These are phyloP conservation scores for Drosophila malerkotliana DNA, from an alignment of 1,140 invertebrate genomes.

Conservation along the genomic window DNA sequence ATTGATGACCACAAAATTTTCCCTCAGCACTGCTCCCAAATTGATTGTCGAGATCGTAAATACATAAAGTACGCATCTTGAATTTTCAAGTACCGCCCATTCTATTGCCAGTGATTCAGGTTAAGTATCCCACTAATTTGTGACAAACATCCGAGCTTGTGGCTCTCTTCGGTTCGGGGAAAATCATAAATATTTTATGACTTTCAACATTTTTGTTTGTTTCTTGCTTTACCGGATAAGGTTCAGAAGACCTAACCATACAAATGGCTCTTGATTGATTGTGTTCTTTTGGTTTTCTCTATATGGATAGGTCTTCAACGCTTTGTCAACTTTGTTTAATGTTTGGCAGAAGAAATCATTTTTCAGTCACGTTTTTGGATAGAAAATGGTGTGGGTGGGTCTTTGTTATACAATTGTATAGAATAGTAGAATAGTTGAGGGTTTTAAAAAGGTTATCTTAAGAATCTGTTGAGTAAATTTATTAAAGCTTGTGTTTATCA, in stretches of 20 bases:
- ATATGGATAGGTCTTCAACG: slow-evolving; percentile 45
- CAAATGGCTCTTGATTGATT: slow-evolving; percentile 42
- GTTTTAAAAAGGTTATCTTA: neutral
- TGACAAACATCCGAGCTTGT: slow-evolving; percentile 24
- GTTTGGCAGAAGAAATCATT: slow-evolving; percentile 12
- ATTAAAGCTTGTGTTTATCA: slow-evolving; percentile 1
- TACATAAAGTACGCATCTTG: slow-evolving; percentile 22
- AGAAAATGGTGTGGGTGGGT: slow-evolving; percentile 5
- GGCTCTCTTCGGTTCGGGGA: slow-evolving; percentile 1
- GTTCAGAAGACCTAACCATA: slow-evolving; percentile 22
- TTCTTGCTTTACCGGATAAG: slow-evolving; percentile 22
- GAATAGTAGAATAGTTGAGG: neutral
- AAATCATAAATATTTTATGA: slow-evolving; percentile 33
- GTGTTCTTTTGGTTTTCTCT: slow-evolving; percentile 28
- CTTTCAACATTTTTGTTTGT: slow-evolving; percentile 16
- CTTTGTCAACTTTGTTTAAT: slow-evolving; percentile 58
- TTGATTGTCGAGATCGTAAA: slow-evolving; percentile 40
- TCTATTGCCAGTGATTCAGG: neutral
- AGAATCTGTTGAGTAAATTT: neutral
- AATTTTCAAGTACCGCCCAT: slow-evolving; percentile 23
- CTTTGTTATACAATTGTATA: neutral
- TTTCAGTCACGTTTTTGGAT: slow-evolving; percentile 17
- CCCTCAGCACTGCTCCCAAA: slow-evolving; percentile 22
- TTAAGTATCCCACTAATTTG: slow-evolving; percentile 39
- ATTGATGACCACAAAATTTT: slow-evolving; percentile 23